Evolutionary conservation across 2,888 invertebrate genomes (phyloP).

Genomic region (Bellardia pandia): DNA sequence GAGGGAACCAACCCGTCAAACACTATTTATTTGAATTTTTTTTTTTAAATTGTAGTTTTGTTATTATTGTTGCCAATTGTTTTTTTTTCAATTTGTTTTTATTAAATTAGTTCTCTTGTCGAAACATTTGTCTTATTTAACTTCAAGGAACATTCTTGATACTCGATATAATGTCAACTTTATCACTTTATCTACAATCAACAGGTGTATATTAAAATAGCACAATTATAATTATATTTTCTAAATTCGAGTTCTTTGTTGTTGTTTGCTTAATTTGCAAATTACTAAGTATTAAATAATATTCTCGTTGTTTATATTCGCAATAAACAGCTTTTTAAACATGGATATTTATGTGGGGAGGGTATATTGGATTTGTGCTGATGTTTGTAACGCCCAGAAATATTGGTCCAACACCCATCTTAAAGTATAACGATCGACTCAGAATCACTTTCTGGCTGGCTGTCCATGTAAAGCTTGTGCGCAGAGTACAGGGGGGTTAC

Average conservation of each 20-base stretch:
- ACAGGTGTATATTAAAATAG: slow-evolving; percentile 26
- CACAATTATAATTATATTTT: not conserved
- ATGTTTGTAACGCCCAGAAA: too few relatives aligned
- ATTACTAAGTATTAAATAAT: not conserved
- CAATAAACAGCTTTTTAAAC: slow-evolving; percentile 52
- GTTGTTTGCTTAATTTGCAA: not conserved
- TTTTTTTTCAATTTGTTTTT: slow-evolving; percentile 18
- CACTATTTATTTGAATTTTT: slow-evolving; percentile 29
- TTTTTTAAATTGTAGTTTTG: slow-evolving; percentile 22
- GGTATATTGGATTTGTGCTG: too few relatives aligned
- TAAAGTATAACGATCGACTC: too few relatives aligned
- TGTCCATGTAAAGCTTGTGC: too few relatives aligned
- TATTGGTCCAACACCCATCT: too few relatives aligned
- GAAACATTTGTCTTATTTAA: slow-evolving; percentile 37
- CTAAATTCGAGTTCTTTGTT: not conserved
- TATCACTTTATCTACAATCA: slow-evolving; percentile 40
- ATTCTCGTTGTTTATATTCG: not conserved
- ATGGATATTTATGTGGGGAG: slow-evolving; percentile 15
- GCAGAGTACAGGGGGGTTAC: too few relatives aligned
- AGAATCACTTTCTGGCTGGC: too few relatives aligned
- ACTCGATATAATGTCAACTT: slow-evolving; percentile 18
- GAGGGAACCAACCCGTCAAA: slow-evolving; percentile 22
- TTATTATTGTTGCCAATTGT: slow-evolving; percentile 46
- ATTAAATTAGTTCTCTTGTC: slow-evolving; percentile 58
- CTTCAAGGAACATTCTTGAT: slow-evolving; percentile 46